Percentiles rank a stretch among this genome's conserved stretches.
Evolutionary conservation across 2,888 invertebrate genomes (phyloP).

Genomic region (Halocaridina rubra): DNA sequence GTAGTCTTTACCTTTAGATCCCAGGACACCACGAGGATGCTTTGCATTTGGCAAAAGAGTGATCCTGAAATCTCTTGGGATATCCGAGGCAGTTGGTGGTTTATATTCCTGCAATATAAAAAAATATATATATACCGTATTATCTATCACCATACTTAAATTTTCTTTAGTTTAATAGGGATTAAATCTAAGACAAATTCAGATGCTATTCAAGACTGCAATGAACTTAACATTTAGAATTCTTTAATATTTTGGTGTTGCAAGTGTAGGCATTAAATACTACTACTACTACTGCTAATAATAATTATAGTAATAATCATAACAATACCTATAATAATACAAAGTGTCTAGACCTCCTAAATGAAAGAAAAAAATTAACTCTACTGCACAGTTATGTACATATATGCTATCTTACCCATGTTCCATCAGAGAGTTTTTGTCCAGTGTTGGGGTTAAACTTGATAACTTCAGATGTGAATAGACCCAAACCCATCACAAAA

Average conservation of each 20-base stretch:
- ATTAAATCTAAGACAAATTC: not conserved
- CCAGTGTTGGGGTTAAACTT: conserved; percentile 68
- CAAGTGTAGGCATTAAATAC: no score
- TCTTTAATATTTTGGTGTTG: no score
- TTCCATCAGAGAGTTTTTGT: conserved; percentile 67
- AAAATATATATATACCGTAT: no score
- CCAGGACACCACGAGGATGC: conserved; percentile 66
- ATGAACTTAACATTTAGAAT: no score
- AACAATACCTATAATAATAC: no score
- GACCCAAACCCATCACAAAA: conserved; percentile 70
- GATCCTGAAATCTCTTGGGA: conserved; percentile 66
- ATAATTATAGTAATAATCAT: no score
- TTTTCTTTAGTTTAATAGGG: no score
- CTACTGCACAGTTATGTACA: no score
- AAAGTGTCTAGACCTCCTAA: no score
- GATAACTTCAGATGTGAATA: conserved; percentile 68
- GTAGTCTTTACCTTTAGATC: conserved; percentile 65
- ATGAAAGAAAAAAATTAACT: no score
- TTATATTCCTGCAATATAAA: conserved; percentile 66
- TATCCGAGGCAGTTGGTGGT: conserved; percentile 65
- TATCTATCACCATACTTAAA: no score
- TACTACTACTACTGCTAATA: no score
- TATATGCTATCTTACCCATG: conserved; percentile 67
- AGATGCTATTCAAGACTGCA: not conserved
- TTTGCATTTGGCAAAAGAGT: conserved; percentile 63